Percentiles rank a stretch among this genome's conserved stretches.
Conservation (phyloP, 2,113 vertebrate species). For the Xenopus borealis region DNA sequence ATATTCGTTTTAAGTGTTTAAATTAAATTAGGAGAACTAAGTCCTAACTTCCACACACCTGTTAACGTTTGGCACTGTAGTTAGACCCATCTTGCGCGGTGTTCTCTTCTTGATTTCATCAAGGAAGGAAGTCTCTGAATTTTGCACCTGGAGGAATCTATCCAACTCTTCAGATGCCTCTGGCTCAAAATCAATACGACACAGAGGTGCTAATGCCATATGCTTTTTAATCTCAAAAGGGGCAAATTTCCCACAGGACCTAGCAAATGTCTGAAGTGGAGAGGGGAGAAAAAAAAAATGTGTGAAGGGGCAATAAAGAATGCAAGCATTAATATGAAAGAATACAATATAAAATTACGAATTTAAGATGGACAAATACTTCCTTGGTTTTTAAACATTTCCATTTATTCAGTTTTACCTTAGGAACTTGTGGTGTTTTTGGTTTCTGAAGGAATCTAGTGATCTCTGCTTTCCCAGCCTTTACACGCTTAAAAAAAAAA, state of each 20-base stretch:
- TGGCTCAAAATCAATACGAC: slow-evolving; percentile 72
- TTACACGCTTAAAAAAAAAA: slow-evolving; percentile 74
- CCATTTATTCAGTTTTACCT: slow-evolving; percentile 65
- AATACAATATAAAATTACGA: neutral
- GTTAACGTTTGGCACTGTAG: slow-evolving; percentile 53
- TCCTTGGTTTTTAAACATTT: no score
- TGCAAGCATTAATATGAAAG: no score
- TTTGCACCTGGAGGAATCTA: slow-evolving; percentile 67
- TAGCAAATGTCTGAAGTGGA: slow-evolving; percentile 77
- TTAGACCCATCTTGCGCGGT: slow-evolving; percentile 73
- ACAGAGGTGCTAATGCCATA: slow-evolving; percentile 85
- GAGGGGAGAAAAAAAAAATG: neutral
- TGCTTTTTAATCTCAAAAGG: slow-evolving; percentile 96
- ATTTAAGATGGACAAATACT: no score
- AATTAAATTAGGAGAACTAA: no score
- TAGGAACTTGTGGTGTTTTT: slow-evolving; percentile 86
- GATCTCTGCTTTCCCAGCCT: slow-evolving; percentile 92
- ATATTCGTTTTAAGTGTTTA: no score
- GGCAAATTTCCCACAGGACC: slow-evolving; percentile 93
- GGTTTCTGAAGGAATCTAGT: slow-evolving; percentile 93
- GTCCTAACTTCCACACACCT: slow-evolving; percentile 54
- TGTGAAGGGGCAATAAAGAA: no score
- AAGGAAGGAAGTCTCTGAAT: slow-evolving; percentile 58
- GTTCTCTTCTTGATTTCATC: slow-evolving; percentile 72
- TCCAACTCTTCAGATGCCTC: slow-evolving; percentile 76